These are phyloP conservation scores for Furcula furcula DNA, from an alignment of 2,888 invertebrate species.

Conservation along the genomic window DNA sequence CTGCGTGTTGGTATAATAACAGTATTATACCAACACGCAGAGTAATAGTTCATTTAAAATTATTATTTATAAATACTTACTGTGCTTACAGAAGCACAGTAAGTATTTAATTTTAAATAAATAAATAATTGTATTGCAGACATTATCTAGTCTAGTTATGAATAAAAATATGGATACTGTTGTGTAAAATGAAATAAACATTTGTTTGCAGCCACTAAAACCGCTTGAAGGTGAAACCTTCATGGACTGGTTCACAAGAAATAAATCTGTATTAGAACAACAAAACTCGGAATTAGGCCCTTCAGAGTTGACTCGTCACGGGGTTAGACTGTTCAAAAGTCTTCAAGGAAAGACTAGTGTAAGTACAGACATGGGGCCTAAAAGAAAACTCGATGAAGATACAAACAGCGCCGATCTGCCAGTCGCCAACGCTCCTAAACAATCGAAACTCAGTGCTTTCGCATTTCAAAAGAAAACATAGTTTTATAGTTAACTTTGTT, in stretches of 20 bases:
- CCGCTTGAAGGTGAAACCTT: constrained; percentile 76
- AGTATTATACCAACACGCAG: too few species aligned
- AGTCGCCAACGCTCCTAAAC: constrained; percentile 59
- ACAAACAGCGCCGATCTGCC: constrained; percentile 37
- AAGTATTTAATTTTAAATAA: too few species aligned
- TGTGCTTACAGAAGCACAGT: too few species aligned
- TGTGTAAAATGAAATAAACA: background rate
- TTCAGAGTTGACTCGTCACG: constrained; percentile 80
- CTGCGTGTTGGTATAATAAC: too few species aligned
- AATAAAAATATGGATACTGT: too few species aligned
- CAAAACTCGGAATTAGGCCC: constrained; percentile 79
- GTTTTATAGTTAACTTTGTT: constrained; percentile 2
- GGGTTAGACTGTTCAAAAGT: constrained; percentile 75
- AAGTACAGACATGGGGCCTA: constrained; percentile 42
- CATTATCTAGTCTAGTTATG: too few species aligned
- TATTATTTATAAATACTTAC: too few species aligned
- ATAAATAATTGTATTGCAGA: too few species aligned
- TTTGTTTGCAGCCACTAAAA: constrained; percentile 51
- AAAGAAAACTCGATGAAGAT: constrained; percentile 63
- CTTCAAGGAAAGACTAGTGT: constrained; percentile 40
- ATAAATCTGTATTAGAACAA: constrained; percentile 77
- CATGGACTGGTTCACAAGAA: constrained; percentile 82
- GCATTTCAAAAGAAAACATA: constrained; percentile 64
- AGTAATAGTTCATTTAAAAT: too few species aligned
- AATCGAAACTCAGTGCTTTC: constrained; percentile 75